Percentiles rank a stretch among this genome's conserved stretches.
Conservation (phyloP, 1,140 invertebrate genomes). For the Melanaphis sacchari region DNA sequence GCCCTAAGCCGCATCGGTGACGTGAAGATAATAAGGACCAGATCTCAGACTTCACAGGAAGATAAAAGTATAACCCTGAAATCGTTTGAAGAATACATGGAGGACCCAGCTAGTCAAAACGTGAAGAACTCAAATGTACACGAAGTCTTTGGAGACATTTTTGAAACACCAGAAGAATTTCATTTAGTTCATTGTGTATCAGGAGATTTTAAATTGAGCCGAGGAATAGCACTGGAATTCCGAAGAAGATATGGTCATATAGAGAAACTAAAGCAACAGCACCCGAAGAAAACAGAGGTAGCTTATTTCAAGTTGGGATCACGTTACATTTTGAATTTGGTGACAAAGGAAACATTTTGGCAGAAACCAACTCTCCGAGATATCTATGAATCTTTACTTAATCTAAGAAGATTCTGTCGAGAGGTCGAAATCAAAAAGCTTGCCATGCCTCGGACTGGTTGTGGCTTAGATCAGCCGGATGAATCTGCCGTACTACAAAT, state of each 20-base stretch:
- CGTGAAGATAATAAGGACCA: conserved; percentile 16
- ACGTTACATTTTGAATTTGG: too few species aligned
- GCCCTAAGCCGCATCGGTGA: conserved; percentile 2
- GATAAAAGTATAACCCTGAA: background rate
- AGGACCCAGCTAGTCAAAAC: background rate
- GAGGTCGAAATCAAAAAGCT: too few species aligned
- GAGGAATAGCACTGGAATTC: background rate
- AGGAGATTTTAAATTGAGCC: background rate
- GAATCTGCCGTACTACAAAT: too few species aligned
- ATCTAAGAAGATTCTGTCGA: too few species aligned
- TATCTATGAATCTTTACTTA: too few species aligned
- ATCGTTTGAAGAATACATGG: background rate
- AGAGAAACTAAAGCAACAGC: background rate
- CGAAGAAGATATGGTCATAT: background rate
- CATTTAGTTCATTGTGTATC: background rate
- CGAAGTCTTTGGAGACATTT: background rate
- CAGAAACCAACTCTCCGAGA: too few species aligned
- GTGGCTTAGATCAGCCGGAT: too few species aligned
- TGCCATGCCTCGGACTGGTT: too few species aligned
- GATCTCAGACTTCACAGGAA: conserved; percentile 53
- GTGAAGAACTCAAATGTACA: too few species aligned
- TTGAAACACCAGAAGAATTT: background rate
- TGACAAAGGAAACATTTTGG: too few species aligned
- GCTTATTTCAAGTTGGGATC: too few species aligned
- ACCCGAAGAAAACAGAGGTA: background rate